phyloP scores from a whole-genome alignment of 2,888 invertebrate genomes.

The Ornithoptera priamus region DNA sequence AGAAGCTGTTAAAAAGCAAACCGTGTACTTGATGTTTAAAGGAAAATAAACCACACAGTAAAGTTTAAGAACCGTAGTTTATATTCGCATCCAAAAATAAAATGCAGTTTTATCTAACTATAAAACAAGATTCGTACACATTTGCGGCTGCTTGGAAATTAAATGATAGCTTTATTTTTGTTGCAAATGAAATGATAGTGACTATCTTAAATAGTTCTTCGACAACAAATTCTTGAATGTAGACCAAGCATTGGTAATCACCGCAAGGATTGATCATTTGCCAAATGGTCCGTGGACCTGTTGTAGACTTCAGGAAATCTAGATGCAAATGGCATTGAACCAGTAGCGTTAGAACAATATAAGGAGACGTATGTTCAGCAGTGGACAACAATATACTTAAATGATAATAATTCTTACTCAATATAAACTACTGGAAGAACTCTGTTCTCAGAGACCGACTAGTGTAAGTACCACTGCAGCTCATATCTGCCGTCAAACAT shows the following conservation, averaged over 20 bases:
- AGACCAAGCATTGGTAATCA: background rate
- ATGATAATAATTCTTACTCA: no score
- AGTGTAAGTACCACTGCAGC: no score
- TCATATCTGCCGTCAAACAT: no score
- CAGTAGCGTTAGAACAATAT: no score
- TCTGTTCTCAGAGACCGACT: no score
- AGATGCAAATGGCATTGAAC: no score
- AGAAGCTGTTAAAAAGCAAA: slow-evolving; percentile 5
- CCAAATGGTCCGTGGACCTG: no score
- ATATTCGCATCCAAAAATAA: slow-evolving; percentile 13
- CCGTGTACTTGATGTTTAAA: slow-evolving; percentile 5
- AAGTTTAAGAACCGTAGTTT: slow-evolving; percentile 16
- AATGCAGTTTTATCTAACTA: slow-evolving; percentile 15
- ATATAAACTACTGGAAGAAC: no score
- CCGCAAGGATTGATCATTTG: no score
- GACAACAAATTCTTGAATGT: background rate
- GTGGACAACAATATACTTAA: no score
- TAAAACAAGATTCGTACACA: background rate
- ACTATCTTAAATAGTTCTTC: background rate
- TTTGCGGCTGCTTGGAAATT: slow-evolving; percentile 1
- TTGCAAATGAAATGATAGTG: background rate
- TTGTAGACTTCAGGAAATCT: no score
- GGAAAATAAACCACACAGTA: slow-evolving; percentile 10
- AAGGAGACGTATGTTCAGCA: no score
- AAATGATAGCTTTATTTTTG: slow-evolving; percentile 4